phyloP scores from a whole-genome alignment of 2,888 invertebrate species.

The Rhodophaea formosa region DNA sequence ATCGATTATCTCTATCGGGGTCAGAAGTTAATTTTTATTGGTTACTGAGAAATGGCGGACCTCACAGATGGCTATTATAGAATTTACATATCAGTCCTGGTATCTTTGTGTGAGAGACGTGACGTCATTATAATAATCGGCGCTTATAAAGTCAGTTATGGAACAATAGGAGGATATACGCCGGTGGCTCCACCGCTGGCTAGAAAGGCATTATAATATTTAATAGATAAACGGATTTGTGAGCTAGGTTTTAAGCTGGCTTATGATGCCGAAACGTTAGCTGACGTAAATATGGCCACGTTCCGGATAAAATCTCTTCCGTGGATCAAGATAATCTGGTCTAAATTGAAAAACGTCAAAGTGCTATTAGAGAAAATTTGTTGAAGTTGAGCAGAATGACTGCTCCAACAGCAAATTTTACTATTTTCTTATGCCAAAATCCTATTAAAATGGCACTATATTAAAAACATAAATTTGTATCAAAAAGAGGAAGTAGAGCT shows the following conservation, averaged over 20 bases:
- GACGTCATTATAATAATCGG: slow-evolving; percentile 12
- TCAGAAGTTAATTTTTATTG: slow-evolving; percentile 13
- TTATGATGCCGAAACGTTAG: too few species aligned
- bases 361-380: too few species aligned
- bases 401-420: too few species aligned
- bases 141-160: slow-evolving; percentile 9
- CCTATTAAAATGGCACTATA: too few species aligned
- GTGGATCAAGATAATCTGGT: too few species aligned
- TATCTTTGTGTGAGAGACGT: slow-evolving; percentile 10
- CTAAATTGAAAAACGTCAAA: too few species aligned
- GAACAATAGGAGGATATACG: slow-evolving; percentile 12
- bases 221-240: background rate
- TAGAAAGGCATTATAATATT: background rate
- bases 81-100: slow-evolving; percentile 10
- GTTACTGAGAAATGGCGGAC: background rate
- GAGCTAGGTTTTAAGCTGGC: background rate
- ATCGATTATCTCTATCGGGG: background rate
- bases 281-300: too few species aligned
- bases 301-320: too few species aligned
- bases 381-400: too few species aligned
- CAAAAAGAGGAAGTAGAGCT: too few species aligned
- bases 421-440: too few species aligned
- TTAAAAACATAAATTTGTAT: too few species aligned
- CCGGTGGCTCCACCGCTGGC: background rate
- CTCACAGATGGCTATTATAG: slow-evolving; percentile 8